A percentile compares a stretch with the other conserved stretches of the same genome.
These are phyloP conservation scores for Drosophila yakuba DNA, from an alignment of 1,140 invertebrate species.

Conservation along the genomic window DNA sequence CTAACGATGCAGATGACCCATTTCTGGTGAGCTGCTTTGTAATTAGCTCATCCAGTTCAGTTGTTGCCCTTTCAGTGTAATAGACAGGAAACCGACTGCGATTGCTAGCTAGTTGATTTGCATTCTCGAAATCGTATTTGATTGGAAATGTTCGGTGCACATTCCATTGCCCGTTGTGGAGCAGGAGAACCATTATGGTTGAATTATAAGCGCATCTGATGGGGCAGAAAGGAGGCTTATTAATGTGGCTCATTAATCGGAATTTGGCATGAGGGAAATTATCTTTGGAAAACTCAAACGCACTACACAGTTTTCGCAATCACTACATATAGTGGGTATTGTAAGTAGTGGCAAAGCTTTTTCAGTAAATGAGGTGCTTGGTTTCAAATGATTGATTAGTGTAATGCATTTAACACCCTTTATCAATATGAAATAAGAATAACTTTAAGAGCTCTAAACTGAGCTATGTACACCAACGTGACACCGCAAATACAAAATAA, in stretches of 20 bases:
- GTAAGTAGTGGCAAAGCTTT: no score
- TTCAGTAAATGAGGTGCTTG: no score
- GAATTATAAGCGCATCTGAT: slow-evolving; percentile 15
- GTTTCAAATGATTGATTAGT: no score
- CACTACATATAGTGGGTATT: no score
- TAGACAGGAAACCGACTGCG: slow-evolving; percentile 50
- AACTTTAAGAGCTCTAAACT: no score
- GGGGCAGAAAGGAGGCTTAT: neutral
- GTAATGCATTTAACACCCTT: no score
- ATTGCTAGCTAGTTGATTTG: slow-evolving; percentile 19
- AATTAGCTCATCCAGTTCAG: slow-evolving; percentile 43
- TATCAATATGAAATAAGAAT: no score
- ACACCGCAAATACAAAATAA: neutral
- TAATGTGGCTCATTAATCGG: neutral
- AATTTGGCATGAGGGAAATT: neutral
- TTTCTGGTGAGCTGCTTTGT: slow-evolving; percentile 52
- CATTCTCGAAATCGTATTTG: slow-evolving; percentile 20
- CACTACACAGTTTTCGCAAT: no score
- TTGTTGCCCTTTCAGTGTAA: slow-evolving; percentile 34
- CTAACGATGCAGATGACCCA: slow-evolving; percentile 56
- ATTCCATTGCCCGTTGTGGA: slow-evolving; percentile 13
- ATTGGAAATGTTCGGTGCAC: slow-evolving; percentile 36
- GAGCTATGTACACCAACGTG: neutral
- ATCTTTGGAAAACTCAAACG: neutral
- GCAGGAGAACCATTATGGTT: slow-evolving; percentile 13